phyloP scores from a whole-genome alignment of 2,113 vertebrate species.

The Ageneiosus marmoratus region DNA sequence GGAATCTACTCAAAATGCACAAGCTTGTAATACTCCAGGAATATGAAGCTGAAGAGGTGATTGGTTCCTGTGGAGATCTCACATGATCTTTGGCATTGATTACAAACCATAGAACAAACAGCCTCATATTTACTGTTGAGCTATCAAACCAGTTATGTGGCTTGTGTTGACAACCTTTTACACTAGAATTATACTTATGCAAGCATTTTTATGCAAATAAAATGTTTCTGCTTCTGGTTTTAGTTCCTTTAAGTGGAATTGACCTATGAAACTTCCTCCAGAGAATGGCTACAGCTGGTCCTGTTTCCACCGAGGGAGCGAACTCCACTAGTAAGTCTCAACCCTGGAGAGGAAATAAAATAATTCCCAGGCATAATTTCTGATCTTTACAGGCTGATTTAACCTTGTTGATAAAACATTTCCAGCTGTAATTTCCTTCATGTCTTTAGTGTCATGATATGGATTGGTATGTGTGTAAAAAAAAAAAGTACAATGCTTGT shows the following conservation, averaged over 20 bases:
- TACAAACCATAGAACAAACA: not conserved
- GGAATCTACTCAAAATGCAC: not conserved
- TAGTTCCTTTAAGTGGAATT: conserved; percentile 17
- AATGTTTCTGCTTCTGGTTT: not conserved
- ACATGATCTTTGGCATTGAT: not conserved
- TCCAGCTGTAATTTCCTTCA: not conserved
- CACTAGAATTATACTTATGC: not conserved
- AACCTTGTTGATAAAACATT: not conserved
- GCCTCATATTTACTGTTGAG: not conserved
- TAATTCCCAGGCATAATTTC: not conserved
- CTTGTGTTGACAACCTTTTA: not conserved
- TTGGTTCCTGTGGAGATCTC: not conserved
- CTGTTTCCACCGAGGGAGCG: conserved; percentile 35
- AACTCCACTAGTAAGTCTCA: conserved; percentile 36
- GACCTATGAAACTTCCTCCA: conserved; percentile 47
- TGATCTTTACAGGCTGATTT: not conserved
- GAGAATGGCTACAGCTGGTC: conserved; percentile 48
- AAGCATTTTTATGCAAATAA: not conserved
- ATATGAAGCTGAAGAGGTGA: not conserved
- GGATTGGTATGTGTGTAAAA: not conserved
- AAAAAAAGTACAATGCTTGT: not conserved
- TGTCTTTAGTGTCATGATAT: not conserved
- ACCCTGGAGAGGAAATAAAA: not conserved
- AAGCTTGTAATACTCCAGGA: not conserved
- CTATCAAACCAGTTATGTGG: not conserved